Base-by-base conservation (phyloP, 2,888 invertebrate genomes). In the Cataglyphis altisquamis region DNA sequence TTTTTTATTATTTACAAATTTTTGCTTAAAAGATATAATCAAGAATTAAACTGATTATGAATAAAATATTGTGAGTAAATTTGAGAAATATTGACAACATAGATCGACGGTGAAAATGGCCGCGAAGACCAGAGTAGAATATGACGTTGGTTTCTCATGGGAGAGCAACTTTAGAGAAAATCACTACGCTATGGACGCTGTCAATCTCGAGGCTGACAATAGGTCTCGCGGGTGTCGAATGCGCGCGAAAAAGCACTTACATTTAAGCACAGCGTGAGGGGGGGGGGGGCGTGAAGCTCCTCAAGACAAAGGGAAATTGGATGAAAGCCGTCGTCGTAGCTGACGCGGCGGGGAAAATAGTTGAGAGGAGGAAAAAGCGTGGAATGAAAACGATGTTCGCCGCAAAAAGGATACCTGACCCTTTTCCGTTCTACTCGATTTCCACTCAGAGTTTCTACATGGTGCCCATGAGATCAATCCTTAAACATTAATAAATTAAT, bases 241-340 rank as follows among this genome's bases (percentile, higher is more conserved):
- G 64, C 80, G 75, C 36, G 41, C 57, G 74, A 83, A 82, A 86
- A 81, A 84, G 83, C 84, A 84, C 86, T 90, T 84, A 75, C 84
- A 88, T 86, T 85, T 86, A 83, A 89, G 88, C 84, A 80, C 74
- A 63, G 67, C 83, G 62, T 62, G 72, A 70, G 70, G 63, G 74
- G 68, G 73, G 25, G 73, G 67, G 63, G 74, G 68, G 80, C 32
- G 52, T 68, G 62, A 68, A 48, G 81, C 81, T 83, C 48, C 74
- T 84, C 64, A 77, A 83, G 88, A 85, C 84, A 84, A 83, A 78
- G 62, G 84, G 67, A 90, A 89, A 90, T 90, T 88, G 90, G 88
- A 90, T 90, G 85, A 89, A 89, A 86, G 84, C 55, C 52, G 80
- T 64, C 80, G 80, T 64, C 82, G 70, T 15, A 70, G 67, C 18